Conservation (phyloP, 92 coral and sea anemone genomes). For the Palythoa caribaeorum region DNA sequence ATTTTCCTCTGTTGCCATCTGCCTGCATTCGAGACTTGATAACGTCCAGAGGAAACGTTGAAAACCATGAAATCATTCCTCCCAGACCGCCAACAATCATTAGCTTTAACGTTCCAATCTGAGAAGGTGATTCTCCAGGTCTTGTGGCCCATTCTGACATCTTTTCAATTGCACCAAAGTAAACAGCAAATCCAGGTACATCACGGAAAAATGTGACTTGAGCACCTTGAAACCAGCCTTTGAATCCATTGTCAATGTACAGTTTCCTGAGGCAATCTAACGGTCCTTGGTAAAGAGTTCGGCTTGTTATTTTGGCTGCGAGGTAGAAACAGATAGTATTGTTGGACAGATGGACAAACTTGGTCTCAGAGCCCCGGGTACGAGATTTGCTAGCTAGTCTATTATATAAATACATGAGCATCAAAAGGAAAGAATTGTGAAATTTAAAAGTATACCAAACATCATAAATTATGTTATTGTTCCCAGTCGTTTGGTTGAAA, state of each 20-base stretch:
- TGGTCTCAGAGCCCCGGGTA: too few relatives aligned
- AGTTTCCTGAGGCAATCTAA: slow-evolving; percentile 87
- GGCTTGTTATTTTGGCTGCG: slow-evolving; percentile 60
- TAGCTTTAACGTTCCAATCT: slow-evolving; percentile 66
- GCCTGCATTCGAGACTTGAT: slow-evolving; percentile 94
- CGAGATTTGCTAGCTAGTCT: too few relatives aligned
- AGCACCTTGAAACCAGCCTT: slow-evolving; percentile 86
- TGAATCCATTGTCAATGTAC: slow-evolving; percentile 71
- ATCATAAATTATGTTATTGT: too few relatives aligned
- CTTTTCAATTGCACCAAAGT: slow-evolving; percentile 87
- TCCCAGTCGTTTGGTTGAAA: too few relatives aligned
- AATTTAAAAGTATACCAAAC: too few relatives aligned
- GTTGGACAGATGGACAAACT: too few relatives aligned
- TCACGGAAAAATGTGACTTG: slow-evolving; percentile 74
- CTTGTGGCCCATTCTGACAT: slow-evolving; percentile 65
- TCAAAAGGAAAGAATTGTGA: too few relatives aligned
- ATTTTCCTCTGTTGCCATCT: slow-evolving; percentile 84
- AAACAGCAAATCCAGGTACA: slow-evolving; percentile 83
- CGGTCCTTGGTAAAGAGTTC: slow-evolving; percentile 79
- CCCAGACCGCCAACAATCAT: slow-evolving; percentile 92
- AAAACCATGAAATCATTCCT: slow-evolving; percentile 87
- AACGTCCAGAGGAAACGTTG: slow-evolving; percentile 92
- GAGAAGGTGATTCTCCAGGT: slow-evolving; percentile 43
- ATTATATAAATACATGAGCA: too few relatives aligned
- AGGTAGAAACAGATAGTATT: too few relatives aligned